These are phyloP conservation scores for Limosa lapponica DNA, from an alignment of 2,797 vertebrate species.

Conservation along the genomic window DNA sequence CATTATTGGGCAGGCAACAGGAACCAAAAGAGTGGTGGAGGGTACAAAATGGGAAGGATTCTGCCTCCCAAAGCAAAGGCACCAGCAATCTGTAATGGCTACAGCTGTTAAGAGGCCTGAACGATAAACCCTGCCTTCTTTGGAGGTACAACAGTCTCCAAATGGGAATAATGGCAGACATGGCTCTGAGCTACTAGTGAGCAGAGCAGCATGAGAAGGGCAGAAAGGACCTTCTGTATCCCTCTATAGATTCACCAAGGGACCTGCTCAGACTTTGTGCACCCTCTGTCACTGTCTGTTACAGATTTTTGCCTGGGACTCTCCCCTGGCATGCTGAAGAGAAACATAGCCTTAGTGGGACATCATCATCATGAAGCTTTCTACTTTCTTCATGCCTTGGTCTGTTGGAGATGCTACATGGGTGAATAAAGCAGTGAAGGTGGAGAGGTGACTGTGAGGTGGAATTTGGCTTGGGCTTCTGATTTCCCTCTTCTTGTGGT, in stretches of 20 bases:
- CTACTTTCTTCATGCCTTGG: background rate
- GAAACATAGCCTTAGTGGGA: background rate
- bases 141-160: background rate
- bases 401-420: background rate
- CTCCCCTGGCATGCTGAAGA: background rate
- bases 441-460: background rate
- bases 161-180: background rate
- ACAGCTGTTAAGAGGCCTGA: background rate
- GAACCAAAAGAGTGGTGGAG: background rate
- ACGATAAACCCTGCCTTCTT: background rate
- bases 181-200: background rate
- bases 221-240: background rate
- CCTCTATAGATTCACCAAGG: background rate
- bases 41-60: background rate
- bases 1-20: conserved; percentile 40
- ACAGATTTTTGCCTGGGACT: background rate
- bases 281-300: background rate
- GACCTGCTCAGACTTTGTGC: background rate
- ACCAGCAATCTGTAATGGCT: background rate
- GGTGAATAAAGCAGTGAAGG: background rate
- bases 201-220: background rate
- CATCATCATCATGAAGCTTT: background rate
- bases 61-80: background rate
- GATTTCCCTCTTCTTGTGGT: background rate
- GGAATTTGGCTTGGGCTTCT: background rate